A percentile compares a stretch with the other conserved stretches of the same genome.
phyloP scores from a whole-genome alignment of 2,888 invertebrate species.

The Incurvaria masculella region DNA sequence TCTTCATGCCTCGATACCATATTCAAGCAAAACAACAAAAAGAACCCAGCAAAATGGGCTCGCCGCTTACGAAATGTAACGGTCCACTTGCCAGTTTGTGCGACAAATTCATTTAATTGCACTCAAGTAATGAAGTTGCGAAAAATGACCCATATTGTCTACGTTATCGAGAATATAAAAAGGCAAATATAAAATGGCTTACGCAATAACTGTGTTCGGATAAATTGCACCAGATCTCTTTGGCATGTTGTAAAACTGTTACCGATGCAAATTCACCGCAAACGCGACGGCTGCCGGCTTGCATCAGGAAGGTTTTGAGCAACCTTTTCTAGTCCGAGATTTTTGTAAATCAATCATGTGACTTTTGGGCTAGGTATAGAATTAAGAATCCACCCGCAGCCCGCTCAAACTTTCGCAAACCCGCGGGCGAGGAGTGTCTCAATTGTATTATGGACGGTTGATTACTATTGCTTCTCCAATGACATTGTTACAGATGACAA shows the following conservation, averaged over 20 bases:
- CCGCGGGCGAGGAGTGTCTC: too few relatives aligned
- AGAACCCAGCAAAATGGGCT: background rate
- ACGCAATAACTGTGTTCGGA: background rate
- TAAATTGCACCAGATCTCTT: background rate
- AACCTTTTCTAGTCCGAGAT: background rate
- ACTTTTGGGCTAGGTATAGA: background rate
- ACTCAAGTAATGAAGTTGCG: background rate
- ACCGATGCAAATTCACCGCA: background rate
- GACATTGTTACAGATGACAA: too few relatives aligned
- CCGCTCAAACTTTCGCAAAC: too few relatives aligned
- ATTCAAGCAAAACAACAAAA: background rate
- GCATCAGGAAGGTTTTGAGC: background rate
- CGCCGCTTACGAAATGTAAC: background rate
- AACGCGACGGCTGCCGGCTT: background rate
- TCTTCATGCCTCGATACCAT: background rate
- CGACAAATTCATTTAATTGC: background rate
- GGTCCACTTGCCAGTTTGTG: background rate
- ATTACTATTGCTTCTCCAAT: too few relatives aligned
- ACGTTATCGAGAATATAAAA: background rate
- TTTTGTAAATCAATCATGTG: background rate
- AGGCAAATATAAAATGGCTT: background rate
- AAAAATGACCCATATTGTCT: background rate
- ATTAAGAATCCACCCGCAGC: too few relatives aligned
- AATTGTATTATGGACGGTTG: too few relatives aligned
- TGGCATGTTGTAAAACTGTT: background rate